phyloP scores from a whole-genome alignment of 2,797 vertebrate species.

The Pempheris klunzingeri region DNA sequence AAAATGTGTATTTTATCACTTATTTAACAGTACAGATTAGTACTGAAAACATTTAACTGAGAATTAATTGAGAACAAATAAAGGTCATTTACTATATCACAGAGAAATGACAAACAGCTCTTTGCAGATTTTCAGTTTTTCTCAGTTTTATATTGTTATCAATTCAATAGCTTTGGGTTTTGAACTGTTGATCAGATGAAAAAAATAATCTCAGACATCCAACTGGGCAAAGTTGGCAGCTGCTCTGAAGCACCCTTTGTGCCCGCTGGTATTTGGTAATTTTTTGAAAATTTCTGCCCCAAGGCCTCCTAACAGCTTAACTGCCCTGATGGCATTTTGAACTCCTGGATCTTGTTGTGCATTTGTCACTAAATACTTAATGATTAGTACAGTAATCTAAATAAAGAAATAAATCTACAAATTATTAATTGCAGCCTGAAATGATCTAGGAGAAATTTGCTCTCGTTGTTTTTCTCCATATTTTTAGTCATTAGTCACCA shows the following conservation, averaged over 20 bases:
- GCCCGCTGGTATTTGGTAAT: background rate
- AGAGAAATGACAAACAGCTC: no score
- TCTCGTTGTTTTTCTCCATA: background rate
- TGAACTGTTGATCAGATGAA: background rate
- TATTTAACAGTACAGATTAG: background rate
- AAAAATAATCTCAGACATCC: background rate
- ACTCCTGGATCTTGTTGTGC: background rate
- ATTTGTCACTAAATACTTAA: background rate
- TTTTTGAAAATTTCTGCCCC: no score
- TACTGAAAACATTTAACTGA: background rate
- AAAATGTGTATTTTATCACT: background rate
- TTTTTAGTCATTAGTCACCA: no score
- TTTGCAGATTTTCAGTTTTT: background rate
- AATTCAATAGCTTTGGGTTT: background rate
- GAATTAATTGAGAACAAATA: background rate
- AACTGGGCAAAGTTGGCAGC: background rate
- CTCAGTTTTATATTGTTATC: background rate
- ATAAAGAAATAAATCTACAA: background rate
- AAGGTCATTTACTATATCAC: no score
- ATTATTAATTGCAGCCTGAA: background rate
- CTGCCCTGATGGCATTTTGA: background rate
- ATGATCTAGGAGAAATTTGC: background rate
- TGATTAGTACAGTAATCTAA: background rate
- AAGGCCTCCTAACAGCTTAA: background rate
- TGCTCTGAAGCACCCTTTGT: background rate